These are phyloP conservation scores for Epinotia brunnichana DNA, from an alignment of 2,888 invertebrate species.

Conservation along the genomic window DNA sequence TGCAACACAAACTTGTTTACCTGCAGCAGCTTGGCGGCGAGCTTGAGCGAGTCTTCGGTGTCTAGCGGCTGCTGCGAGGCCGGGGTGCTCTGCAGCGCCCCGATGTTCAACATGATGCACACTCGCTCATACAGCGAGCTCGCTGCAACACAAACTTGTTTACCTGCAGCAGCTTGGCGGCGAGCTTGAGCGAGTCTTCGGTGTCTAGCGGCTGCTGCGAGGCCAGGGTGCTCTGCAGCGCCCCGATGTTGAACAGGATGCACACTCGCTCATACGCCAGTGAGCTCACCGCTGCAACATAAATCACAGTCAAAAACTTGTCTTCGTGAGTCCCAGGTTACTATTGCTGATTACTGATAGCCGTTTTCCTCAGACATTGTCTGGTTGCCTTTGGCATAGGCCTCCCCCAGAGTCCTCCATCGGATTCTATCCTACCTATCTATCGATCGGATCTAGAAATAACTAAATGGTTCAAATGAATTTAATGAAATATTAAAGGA, in stretches of 20 bases:
- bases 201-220: constrained; percentile 92
- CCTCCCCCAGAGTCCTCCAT: too few relatives aligned
- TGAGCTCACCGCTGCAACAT: constrained; percentile 90
- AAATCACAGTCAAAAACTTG: background rate
- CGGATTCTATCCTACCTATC: too few relatives aligned
- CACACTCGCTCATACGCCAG: constrained; percentile 97
- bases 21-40: constrained; percentile 96
- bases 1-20: constrained; percentile 85
- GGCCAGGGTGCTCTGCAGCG: constrained; percentile 95
- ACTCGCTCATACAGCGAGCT: constrained; percentile 96
- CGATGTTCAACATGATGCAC: constrained; percentile 98
- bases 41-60: constrained; percentile 96
- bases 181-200: constrained; percentile 96
- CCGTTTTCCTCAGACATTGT: too few relatives aligned
- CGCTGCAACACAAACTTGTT: constrained; percentile 85
- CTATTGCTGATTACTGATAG: too few relatives aligned
- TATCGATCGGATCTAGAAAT: too few relatives aligned
- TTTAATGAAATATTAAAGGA: too few relatives aligned
- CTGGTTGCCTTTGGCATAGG: too few relatives aligned
- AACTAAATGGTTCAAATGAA: too few relatives aligned
- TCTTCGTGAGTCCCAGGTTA: too few relatives aligned
- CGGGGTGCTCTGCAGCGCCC: constrained; percentile 94
- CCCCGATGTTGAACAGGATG: constrained; percentile 97
- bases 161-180: constrained; percentile 96
- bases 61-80: constrained; percentile 93